Evolutionary conservation across 1,140 invertebrate species (phyloP), one percentile per base, ranked within the genome.

Genomic region (Temnothorax curvispinosus): DNA sequence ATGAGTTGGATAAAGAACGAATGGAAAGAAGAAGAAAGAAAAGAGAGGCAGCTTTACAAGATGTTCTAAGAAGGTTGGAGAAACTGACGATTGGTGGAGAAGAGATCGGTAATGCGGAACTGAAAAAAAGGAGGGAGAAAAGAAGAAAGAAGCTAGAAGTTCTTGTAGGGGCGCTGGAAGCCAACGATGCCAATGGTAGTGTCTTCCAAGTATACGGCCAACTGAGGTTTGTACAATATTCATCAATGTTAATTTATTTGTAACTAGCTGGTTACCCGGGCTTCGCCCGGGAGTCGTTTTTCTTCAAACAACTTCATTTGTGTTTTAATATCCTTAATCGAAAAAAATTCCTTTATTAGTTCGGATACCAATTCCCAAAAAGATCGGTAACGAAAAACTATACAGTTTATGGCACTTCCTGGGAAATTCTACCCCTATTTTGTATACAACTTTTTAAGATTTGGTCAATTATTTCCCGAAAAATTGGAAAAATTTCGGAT

Each of bases 181-280:
- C 92, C 4, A 91, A 94, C 11, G 95, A 95, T 32, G 95, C 93
- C 11, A 93, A 93, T 64, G 94, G 92, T 2, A 89, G 93, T 27
- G 95, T 94, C 52, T 95, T 95, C 88, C 93, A 95, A 85, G 95
- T 95, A 56, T 95, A 95, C 50, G 95, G 95, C 2, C 95, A 95
- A 74, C 81, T 95, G 0, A 95, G 88, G 90, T 91, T 52, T 18
- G 38, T 21, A 4, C 52, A 15, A 38, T n/a, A 13, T 58, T 75
- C 38, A 38, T 75, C 38, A 38, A 76, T 50, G 6, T 44, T n/a
- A 21, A 21, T 21, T 21, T 21, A 21, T 21, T 21, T 21, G 21
- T 21, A 21, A 21, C 21, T 21, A 21, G 21, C 21, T 21, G 21
- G 21, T 21, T 21, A 21, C 21, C 21, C 21, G 21, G 21, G 21